A percentile compares a stretch with the other conserved stretches of the same genome.
Conservation (phyloP, 2,113 vertebrate genomes). For the Nothocercus nigrocapillus region DNA sequence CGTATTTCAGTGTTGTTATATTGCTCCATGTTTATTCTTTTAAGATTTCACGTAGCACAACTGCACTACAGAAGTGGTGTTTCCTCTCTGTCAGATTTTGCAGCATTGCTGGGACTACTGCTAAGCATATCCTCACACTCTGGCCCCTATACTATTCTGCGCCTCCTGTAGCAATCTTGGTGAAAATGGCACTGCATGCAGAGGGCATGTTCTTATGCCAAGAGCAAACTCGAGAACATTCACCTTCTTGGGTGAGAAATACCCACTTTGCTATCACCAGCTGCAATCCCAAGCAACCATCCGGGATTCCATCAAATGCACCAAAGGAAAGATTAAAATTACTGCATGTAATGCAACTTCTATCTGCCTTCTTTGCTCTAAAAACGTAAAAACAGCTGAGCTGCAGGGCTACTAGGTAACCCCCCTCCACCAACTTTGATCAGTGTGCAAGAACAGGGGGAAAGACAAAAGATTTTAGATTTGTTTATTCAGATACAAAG, state of each 20-base stretch:
- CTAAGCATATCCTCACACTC: too few relatives aligned
- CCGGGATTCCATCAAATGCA: fast-evolving
- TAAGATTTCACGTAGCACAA: neutral
- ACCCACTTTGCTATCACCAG: neutral
- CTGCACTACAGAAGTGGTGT: too few relatives aligned
- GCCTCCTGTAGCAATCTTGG: too few relatives aligned
- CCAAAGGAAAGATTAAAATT: neutral
- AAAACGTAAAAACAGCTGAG: neutral
- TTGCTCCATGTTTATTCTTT: neutral
- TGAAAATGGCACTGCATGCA: too few relatives aligned
- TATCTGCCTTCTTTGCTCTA: neutral
- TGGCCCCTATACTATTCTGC: too few relatives aligned
- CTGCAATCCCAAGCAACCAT: neutral
- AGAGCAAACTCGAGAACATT: neutral
- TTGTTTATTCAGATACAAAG: constrained; percentile 72
- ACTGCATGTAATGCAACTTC: fast-evolving
- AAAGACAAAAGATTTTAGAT: constrained; percentile 32
- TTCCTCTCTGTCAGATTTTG: neutral
- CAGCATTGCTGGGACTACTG: too few relatives aligned
- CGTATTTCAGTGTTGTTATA: too few relatives aligned
- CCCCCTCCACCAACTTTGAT: fast-evolving
- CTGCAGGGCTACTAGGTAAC: neutral
- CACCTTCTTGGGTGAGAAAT: neutral
- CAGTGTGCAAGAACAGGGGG: neutral
- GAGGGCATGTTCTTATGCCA: too few relatives aligned